Conservation (phyloP, 2,888 invertebrate genomes). For the Monochamus alternatus region DNA sequence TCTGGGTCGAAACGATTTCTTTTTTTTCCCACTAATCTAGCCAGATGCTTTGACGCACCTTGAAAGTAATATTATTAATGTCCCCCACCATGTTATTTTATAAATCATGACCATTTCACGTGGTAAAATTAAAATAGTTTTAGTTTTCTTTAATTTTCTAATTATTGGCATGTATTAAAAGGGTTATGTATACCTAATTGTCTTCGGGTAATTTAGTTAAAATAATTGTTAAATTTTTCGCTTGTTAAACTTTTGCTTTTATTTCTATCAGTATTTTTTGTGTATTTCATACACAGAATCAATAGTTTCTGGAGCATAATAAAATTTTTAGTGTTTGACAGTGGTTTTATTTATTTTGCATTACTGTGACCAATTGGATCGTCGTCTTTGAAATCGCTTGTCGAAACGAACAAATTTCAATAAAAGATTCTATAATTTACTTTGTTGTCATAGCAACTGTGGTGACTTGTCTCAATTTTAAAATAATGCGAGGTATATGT, state of each 20-base stretch:
- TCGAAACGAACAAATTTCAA: too few relatives aligned
- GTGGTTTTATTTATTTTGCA: constrained; percentile 11
- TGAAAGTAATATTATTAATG: constrained; percentile 34
- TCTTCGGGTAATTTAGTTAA: constrained; percentile 30
- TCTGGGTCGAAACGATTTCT: not conserved
- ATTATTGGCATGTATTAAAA: constrained; percentile 36
- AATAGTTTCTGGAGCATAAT: constrained; percentile 33
- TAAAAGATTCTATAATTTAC: too few relatives aligned
- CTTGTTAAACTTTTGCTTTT: constrained; percentile 33
- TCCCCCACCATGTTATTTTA: constrained; percentile 20
- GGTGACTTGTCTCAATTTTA: too few relatives aligned
- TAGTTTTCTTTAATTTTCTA: constrained; percentile 33
- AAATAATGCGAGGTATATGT: too few relatives aligned
- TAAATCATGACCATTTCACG: constrained; percentile 19
- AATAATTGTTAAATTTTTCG: constrained; percentile 27
- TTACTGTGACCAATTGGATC: not conserved
- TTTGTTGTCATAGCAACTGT: too few relatives aligned
- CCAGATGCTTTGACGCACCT: not conserved
- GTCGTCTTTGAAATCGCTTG: too few relatives aligned
- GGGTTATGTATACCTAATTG: constrained; percentile 30
- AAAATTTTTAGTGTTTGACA: constrained; percentile 33
- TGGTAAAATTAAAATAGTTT: constrained; percentile 37
- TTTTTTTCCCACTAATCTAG: not conserved
- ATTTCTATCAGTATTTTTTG: constrained; percentile 34
- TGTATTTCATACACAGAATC: constrained; percentile 33